Conservation (phyloP, 2,888 invertebrate species). For the Calameuta idolon region DNA sequence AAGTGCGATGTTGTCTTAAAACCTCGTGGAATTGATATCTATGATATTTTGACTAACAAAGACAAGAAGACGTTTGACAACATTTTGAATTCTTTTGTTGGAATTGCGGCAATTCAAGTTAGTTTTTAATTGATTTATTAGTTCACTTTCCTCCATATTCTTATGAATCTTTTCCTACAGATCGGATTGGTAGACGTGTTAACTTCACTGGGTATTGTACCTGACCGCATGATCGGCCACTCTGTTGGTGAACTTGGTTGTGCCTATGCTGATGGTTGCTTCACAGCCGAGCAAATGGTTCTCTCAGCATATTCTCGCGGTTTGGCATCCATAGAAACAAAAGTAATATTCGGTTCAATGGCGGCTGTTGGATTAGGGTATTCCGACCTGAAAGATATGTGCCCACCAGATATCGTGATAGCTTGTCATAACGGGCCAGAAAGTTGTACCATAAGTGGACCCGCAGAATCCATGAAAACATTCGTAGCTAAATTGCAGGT, state of each 20-base stretch:
- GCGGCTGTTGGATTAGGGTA: conserved; percentile 84
- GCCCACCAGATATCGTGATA: conserved; percentile 83
- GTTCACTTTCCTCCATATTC: conserved; percentile 1
- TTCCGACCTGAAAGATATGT: conserved; percentile 72
- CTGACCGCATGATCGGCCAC: conserved; percentile 86
- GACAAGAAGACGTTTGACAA: conserved; percentile 74
- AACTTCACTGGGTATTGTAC: conserved; percentile 71
- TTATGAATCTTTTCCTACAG: conserved; percentile 43
- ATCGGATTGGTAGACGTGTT: conserved; percentile 77
- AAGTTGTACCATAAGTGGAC: conserved; percentile 92
- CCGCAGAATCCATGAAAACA: conserved; percentile 74
- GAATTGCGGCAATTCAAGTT: conserved; percentile 78
- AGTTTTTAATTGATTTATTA: conserved; percentile 12
- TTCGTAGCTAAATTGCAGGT: conserved; percentile 75
- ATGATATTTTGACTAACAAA: conserved; percentile 72
- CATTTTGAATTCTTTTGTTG: conserved; percentile 78
- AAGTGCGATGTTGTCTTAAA: conserved; percentile 71
- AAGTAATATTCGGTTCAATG: conserved; percentile 84
- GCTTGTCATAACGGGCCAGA: conserved; percentile 90
- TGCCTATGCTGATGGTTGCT: conserved; percentile 93
- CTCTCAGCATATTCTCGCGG: conserved; percentile 87
- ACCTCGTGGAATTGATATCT: conserved; percentile 74
- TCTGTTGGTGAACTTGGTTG: conserved; percentile 96
- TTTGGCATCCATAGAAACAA: conserved; percentile 78
- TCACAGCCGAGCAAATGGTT: conserved; percentile 89